A percentile compares a stretch with the other conserved stretches of the same genome.
These are phyloP conservation scores for Tuta absoluta DNA, from an alignment of 2,888 invertebrate species.

Conservation along the genomic window DNA sequence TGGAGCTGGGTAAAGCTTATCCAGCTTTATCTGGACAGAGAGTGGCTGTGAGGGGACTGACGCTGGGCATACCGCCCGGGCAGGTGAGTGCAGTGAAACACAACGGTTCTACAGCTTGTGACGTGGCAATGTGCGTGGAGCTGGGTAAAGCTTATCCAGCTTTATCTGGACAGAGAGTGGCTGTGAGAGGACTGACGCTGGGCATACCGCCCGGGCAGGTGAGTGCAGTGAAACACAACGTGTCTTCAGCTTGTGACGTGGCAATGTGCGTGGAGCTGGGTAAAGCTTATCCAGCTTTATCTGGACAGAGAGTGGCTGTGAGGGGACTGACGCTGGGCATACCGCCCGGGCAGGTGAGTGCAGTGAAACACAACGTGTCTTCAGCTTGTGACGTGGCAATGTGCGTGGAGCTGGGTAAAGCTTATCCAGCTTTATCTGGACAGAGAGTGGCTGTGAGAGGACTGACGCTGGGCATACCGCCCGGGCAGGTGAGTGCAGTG, in stretches of 20 bases:
- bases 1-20: conserved; percentile 78
- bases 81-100: conserved; percentile 66
- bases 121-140: conserved; percentile 74
- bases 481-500: conserved; percentile 73
- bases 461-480: conserved; percentile 75
- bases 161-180: conserved; percentile 56
- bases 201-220: conserved; percentile 77
- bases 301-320: conserved; percentile 64
- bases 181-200: conserved; percentile 71
- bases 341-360: conserved; percentile 70
- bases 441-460: conserved; percentile 62
- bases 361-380: conserved; percentile 55
- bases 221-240: conserved; percentile 54
- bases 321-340: conserved; percentile 73
- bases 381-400: conserved; percentile 72
- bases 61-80: conserved; percentile 74
- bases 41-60: conserved; percentile 69
- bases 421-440: conserved; percentile 60
- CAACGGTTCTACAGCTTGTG: conserved; percentile 57
- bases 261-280: conserved; percentile 75
- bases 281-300: conserved; percentile 69
- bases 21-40: conserved; percentile 53
- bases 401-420: conserved; percentile 77
- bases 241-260: conserved; percentile 65
- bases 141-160: conserved; percentile 76